These are phyloP conservation scores for Epinephelus moara DNA, from an alignment of 2,113 vertebrate species.

Conservation along the genomic window DNA sequence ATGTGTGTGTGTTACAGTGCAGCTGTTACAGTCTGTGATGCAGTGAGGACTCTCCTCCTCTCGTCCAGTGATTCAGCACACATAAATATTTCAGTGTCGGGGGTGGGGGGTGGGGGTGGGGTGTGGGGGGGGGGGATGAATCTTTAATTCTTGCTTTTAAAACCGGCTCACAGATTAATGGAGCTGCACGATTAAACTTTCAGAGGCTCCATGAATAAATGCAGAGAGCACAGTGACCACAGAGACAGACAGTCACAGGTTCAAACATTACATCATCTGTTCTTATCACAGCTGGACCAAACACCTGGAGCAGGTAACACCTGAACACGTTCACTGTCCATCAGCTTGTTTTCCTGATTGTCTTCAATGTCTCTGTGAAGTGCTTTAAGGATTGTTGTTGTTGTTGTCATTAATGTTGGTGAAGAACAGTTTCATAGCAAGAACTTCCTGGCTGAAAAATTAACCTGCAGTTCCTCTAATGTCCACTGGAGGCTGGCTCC, in stretches of 20 bases:
- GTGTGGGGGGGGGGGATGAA: constrained; percentile 73
- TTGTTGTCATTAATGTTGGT: no score
- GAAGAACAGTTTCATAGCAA: no score
- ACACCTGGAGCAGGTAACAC: neutral
- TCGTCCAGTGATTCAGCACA: constrained; percentile 78
- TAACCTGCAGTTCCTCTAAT: no score
- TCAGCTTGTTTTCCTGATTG: neutral
- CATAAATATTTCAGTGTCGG: constrained; percentile 78
- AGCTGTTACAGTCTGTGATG: no score
- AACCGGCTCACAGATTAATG: constrained; percentile 80
- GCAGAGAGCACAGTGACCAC: constrained; percentile 49
- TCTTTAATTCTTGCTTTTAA: constrained; percentile 82
- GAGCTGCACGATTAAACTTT: constrained; percentile 78
- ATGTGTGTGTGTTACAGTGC: no score
- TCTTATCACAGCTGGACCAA: neutral
- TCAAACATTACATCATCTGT: neutral
- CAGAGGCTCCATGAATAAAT: constrained; percentile 79
- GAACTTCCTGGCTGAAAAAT: no score
- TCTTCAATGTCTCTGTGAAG: neutral
- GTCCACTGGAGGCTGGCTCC: no score
- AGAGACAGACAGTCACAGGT: neutral
- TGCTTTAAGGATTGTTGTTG: no score
- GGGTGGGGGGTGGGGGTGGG: constrained; percentile 2
- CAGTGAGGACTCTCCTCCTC: constrained; percentile 17
- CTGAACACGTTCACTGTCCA: no score